Conservation (phyloP, 2,113 vertebrate species). For the Ovis canadensis region DNA sequence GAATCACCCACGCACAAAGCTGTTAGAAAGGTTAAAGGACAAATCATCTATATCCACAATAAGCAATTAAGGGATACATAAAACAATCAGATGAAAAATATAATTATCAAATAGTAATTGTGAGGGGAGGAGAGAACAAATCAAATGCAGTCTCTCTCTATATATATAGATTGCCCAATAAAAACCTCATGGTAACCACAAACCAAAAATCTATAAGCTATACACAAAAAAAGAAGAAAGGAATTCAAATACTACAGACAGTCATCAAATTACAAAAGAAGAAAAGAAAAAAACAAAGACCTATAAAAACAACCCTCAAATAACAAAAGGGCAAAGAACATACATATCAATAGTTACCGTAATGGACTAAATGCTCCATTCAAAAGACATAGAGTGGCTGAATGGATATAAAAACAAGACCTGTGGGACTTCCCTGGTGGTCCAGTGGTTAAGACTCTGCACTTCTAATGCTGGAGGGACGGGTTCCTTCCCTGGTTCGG, state of each 20-base stretch:
- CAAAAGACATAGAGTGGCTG: not conserved
- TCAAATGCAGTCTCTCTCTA: not conserved
- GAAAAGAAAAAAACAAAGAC: not conserved
- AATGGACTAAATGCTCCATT: not conserved
- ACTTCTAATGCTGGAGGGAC: not conserved
- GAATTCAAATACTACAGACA: not conserved
- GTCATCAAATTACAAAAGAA: not conserved
- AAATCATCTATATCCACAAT: not conserved
- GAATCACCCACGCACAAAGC: not conserved
- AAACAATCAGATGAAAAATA: not conserved
- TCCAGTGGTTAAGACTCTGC: not conserved
- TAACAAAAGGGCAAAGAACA: not conserved
- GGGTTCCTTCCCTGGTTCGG: not conserved
- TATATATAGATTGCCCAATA: not conserved
- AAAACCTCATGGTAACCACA: not conserved
- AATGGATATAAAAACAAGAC: not conserved
- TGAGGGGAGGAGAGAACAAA: not conserved
- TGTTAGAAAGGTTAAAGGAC: not conserved
- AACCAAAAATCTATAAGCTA: not conserved
- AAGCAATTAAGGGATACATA: not conserved
- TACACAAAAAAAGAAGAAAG: not conserved
- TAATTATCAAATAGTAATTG: not conserved
- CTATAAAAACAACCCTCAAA: not conserved
- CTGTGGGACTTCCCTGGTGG: not conserved
- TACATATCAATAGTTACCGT: not conserved